Percentiles rank a stretch among this genome's conserved stretches.
Evolutionary conservation across 2,888 invertebrate genomes (phyloP).

Genomic region (Spatulosminthurus flaviceps): DNA sequence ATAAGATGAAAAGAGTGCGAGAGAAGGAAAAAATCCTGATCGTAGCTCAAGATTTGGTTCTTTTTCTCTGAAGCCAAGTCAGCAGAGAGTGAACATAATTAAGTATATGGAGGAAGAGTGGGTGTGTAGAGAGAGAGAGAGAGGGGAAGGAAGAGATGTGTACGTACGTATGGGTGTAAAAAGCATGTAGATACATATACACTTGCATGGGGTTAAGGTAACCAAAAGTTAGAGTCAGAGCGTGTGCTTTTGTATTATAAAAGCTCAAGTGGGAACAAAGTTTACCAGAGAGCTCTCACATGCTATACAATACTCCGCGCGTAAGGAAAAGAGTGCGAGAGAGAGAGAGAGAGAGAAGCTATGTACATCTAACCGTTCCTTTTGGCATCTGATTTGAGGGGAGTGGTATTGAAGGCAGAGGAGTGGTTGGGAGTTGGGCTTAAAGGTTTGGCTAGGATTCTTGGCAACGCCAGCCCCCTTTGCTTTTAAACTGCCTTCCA

Average conservation of each 20-base stretch:
- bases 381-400: slow-evolving; percentile 18
- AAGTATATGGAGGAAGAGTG: not conserved
- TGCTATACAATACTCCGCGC: no score
- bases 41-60: not conserved
- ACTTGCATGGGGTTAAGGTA: no score
- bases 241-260: no score
- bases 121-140: no score
- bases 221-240: no score
- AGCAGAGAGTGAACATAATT: slow-evolving; percentile 13
- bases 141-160: no score
- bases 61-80: not conserved
- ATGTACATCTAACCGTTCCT: not conserved
- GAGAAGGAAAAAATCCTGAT: slow-evolving; percentile 15
- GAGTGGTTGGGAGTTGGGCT: slow-evolving; percentile 33
- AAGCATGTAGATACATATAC: no score
- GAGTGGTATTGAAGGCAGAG: slow-evolving; percentile 22
- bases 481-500: not conserved
- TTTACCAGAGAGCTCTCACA: no score
- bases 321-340: no score
- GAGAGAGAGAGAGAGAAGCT: no score
- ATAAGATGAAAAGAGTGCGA: not conserved
- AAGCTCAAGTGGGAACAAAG: no score
- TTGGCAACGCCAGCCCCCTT: slow-evolving; percentile 39
- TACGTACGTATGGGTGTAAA: no score
- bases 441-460: slow-evolving; percentile 23